Evolutionary conservation across 2,888 invertebrate genomes (phyloP).

Genomic region (Tetrapedia diversipes): DNA sequence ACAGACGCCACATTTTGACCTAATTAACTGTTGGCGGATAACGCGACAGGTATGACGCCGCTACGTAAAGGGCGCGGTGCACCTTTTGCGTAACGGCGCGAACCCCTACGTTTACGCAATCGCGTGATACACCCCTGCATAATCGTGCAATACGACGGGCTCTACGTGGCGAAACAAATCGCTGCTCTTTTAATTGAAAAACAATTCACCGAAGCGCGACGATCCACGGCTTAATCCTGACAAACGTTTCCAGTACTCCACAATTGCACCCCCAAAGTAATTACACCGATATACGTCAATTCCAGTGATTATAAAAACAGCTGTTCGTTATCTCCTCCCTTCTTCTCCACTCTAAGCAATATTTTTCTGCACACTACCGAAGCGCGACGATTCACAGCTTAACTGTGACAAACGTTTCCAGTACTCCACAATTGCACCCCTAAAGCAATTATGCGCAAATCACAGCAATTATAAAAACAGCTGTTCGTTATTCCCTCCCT

Average conservation of each 20-base stretch:
- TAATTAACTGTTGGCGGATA: constrained; percentile 10
- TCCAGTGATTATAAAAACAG: background rate
- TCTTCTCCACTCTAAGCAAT: background rate
- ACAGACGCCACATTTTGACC: constrained; percentile 10
- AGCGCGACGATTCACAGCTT: constrained; percentile 2
- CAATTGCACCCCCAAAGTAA: background rate
- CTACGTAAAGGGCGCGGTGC: constrained; percentile 48
- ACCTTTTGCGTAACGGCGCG: constrained; percentile 35
- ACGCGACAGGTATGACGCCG: background rate
- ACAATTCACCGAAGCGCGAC: constrained; percentile 6
- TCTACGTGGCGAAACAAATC: constrained; percentile 6
- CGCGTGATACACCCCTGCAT: background rate
- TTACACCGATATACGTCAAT: background rate
- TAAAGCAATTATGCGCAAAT: background rate
- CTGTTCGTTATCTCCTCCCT: background rate
- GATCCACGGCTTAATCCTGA: background rate
- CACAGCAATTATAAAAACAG: background rate
- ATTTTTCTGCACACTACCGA: background rate
- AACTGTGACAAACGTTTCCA: background rate
- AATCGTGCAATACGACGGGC: background rate
- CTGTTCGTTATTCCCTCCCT: background rate
- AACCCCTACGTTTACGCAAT: constrained; percentile 29
- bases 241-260: too few relatives aligned
- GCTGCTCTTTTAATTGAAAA: background rate
- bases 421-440: background rate